Evolutionary conservation across 2,888 invertebrate genomes (phyloP).

Genomic region (Drosophila pseudotakahashii): DNA sequence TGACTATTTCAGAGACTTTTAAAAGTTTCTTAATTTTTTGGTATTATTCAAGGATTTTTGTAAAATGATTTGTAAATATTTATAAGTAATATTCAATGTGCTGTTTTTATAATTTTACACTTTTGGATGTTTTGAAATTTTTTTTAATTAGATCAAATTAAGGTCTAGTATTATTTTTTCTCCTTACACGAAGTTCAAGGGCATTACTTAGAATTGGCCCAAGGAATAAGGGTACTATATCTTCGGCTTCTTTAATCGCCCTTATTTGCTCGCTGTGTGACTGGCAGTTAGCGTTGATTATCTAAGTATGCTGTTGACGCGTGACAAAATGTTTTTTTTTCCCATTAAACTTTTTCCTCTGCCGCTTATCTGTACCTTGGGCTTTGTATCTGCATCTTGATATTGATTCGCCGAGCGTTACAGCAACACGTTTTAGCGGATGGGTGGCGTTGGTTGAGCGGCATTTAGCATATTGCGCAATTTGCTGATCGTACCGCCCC

Average conservation of each 20-base stretch:
- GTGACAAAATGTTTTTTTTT: slow-evolving; percentile 61
- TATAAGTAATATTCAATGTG: no score
- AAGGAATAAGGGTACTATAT: neutral
- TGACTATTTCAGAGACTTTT: no score
- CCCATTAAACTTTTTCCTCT: slow-evolving; percentile 11
- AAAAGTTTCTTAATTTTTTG: no score
- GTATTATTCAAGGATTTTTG: no score
- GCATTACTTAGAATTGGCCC: no score
- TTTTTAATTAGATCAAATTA: no score
- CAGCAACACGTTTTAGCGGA: slow-evolving; percentile 27
- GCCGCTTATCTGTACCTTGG: slow-evolving; percentile 31
- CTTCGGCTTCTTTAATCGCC: neutral
- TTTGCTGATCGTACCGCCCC: slow-evolving; percentile 50
- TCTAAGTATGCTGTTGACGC: slow-evolving; percentile 67
- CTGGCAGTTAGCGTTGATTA: slow-evolving; percentile 72
- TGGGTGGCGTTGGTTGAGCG: slow-evolving; percentile 28
- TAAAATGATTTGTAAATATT: no score
- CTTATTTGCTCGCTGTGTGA: slow-evolving; percentile 26
- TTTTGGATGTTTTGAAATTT: no score
- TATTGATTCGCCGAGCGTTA: slow-evolving; percentile 45
- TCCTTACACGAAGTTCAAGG: no score
- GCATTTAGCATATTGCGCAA: slow-evolving; percentile 77
- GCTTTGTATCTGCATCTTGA: slow-evolving; percentile 60
- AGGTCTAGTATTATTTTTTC: no score
- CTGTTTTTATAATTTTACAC: no score